These are phyloP conservation scores for Myocastor coypus DNA, from an alignment of 2,113 vertebrate genomes.

Conservation along the genomic window DNA sequence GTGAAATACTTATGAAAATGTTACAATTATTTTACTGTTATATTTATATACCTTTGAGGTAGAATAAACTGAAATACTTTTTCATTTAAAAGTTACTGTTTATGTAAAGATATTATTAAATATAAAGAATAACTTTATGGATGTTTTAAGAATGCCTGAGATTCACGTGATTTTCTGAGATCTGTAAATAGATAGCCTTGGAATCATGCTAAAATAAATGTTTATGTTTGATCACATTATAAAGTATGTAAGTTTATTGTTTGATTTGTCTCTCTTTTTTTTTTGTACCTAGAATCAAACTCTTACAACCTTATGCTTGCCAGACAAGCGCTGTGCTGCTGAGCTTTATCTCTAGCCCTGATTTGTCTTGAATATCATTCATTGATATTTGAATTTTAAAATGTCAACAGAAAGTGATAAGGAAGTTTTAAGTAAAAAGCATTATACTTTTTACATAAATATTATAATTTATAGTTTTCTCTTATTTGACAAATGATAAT, in stretches of 20 bases:
- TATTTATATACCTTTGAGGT: not conserved
- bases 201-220: not conserved
- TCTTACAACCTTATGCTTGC: too few species aligned
- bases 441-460: not conserved
- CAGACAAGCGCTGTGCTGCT: too few species aligned
- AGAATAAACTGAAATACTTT: not conserved
- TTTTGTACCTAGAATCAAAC: too few species aligned
- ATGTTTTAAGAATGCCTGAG: not conserved
- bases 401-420: slow-evolving; percentile 11
- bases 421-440: not conserved
- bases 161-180: not conserved
- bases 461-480: not conserved
- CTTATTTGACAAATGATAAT: not conserved
- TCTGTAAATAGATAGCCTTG: not conserved
- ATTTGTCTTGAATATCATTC: slow-evolving; percentile 25
- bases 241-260: not conserved
- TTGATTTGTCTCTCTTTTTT: not conserved
- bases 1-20: not conserved
- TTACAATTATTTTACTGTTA: not conserved
- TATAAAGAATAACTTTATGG: slow-evolving; percentile 1
- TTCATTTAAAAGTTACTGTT: not conserved
- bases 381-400: slow-evolving; percentile 5
- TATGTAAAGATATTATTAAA: slow-evolving; percentile 38
- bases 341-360: too few species aligned
- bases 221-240: not conserved